Evolutionary conservation across 2,797 vertebrate genomes (phyloP).

Genomic region (Phylloscopus collybita): DNA sequence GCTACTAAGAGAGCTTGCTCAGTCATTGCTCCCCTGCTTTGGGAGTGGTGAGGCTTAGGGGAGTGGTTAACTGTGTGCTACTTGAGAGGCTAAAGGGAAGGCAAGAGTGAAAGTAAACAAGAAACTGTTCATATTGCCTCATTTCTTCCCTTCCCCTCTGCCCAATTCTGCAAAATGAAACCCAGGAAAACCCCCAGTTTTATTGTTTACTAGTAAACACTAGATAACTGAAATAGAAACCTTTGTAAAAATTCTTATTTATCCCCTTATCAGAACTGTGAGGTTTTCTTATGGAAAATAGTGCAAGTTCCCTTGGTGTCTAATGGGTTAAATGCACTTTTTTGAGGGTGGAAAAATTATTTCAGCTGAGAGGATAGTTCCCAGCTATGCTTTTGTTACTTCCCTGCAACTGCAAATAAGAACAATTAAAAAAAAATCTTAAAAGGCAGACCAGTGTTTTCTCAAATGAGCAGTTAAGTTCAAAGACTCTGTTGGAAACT

Average conservation of each 20-base stretch:
- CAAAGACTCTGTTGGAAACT: background rate
- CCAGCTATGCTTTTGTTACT: background rate
- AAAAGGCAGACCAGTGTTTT: background rate
- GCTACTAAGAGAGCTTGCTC: background rate
- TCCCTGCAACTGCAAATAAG: background rate
- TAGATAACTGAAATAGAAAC: background rate
- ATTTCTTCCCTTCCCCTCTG: background rate
- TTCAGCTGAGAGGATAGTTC: background rate
- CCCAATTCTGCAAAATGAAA: background rate
- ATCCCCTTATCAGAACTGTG: background rate
- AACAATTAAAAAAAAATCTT: background rate
- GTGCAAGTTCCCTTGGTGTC: background rate
- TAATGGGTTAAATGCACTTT: background rate
- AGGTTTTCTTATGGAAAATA: background rate
- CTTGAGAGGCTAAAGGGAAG: background rate
- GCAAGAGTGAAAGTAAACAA: background rate
- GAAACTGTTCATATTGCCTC: background rate
- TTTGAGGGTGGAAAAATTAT: background rate
- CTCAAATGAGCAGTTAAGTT: conserved; percentile 10
- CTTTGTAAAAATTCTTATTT: background rate
- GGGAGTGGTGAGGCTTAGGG: background rate
- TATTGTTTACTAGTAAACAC: background rate
- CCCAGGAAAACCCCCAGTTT: background rate
- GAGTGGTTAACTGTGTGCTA: background rate
- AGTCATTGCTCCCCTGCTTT: background rate